Conservation (phyloP, 2,113 vertebrate genomes). For the Pelecanus crispus region DNA sequence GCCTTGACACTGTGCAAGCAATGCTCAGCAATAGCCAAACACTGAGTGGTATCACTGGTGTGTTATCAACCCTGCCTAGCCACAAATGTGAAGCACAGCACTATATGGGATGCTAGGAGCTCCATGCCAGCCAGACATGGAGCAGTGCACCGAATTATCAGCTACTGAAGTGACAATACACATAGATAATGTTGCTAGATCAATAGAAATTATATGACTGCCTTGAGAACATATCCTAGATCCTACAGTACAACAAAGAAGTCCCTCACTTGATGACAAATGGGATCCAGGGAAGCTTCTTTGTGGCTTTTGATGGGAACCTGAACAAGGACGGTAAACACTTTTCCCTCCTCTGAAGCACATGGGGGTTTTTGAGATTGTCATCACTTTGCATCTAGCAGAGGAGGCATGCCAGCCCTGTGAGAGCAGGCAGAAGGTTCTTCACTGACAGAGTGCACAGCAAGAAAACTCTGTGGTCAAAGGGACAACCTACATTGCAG, state of each 20-base stretch:
- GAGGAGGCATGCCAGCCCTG: neutral
- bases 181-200: neutral
- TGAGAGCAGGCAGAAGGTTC: neutral
- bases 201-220: neutral
- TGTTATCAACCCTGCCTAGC: neutral
- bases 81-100: neutral
- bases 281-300: neutral
- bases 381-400: neutral
- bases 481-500: neutral
- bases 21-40: neutral
- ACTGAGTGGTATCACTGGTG: neutral
- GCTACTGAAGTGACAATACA: neutral
- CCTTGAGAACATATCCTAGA: neutral
- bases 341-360: neutral
- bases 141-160: neutral
- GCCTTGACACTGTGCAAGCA: no score
- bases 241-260: neutral
- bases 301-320: neutral
- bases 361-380: neutral
- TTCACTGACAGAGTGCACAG: neutral
- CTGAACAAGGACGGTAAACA: neutral
- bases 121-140: neutral
- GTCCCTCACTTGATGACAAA: neutral
- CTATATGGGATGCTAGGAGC: neutral
- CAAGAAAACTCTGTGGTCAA: neutral